Evolutionary conservation across 2,113 vertebrate genomes (phyloP), one percentile per base, ranked within the genome.

Genomic region (Furnarius figulus): DNA sequence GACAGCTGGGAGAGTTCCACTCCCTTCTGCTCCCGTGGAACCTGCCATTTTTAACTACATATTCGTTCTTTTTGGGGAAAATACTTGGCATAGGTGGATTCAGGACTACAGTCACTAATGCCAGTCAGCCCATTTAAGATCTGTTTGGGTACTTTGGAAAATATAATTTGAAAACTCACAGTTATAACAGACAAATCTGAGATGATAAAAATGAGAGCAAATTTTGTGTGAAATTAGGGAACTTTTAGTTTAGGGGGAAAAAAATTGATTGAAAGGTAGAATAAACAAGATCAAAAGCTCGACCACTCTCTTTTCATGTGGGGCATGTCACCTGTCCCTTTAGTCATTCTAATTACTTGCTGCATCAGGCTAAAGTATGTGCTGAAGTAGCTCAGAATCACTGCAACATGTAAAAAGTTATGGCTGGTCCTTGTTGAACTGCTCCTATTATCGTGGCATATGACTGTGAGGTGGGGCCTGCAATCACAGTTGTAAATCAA

Each of bases 401-500:
- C 56, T 44, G 21, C 50, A 56, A 61, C 83, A 75, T 3, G 31
- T 93, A 35, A 65, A 66, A 87, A 63, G 70, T 58, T 87, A 73
- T 3, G 46, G 65, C 86, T 85, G 62, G 52, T 59, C 92, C 80
- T 50, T 1, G 14, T 39, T 95, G 93, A 97, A 92, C 85, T 96
- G 82, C 93, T 93, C 95, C 85, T 93, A 62, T 82, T 94, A 68
- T 59, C 68, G 15, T 33, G 27, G 91, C 74, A 82, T 96, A 94
- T 96, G 95, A 96, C 93, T 73, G 49, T 53, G 66, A 93, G 96
- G 95, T 96, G 95, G 83, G 90, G 93, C 94, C 62, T 79, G 82
- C 92, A 97, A 97, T 97, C 92, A 8, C n/a, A 70, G 93, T 39
- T 91, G 94, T 97, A 97, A 97, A 97, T 96, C 90, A 93, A 88